Evolutionary conservation across 2,888 invertebrate species (phyloP), one percentile per base, ranked within the genome.

Genomic region (Brachypterus glaber): DNA sequence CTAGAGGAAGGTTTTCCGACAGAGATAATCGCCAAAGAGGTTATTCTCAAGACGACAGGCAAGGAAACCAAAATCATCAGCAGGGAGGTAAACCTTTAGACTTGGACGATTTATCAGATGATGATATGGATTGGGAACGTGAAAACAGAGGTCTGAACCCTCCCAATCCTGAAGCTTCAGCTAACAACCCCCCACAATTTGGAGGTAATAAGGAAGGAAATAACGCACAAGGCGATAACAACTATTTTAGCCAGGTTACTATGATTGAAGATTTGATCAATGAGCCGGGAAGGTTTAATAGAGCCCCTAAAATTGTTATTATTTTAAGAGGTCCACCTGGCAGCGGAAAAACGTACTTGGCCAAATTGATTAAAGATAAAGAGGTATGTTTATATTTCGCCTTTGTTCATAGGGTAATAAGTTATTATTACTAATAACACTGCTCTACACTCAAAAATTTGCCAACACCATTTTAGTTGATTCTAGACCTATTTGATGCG

Each of bases 291-390:
- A 74, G 95, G 32, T 70, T 74, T 42, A 79, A 76, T 50, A 75
- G 96, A 50, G 90, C 95, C 13, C 72, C 72, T 12, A 69, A 76
- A 62, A 81, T 96, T 51, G 88, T 87, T 17, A 81, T 95, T 40
- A 85, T 97, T 52, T 67, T 97, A 33, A 71, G 96, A 62, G 96
- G 96, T 3, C 82, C 88, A 11, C 93, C 96, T 0, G 96, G 96
- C 7, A 86, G 92, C 63, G 96, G 96, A 24, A 96, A 96, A 68
- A 88, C 91, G 4, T 85, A 83, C 64, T 73, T 90, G 43, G 88
- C 91, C 0, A 89, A 87, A 67, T 67, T 90, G 42, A 88, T 92
- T 48, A 88, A 92, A 60, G 81, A 81, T 41, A 76, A 74, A 57
- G 82, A 82, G 71, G 79, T 78, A 61, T 49, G 33, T 41, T 18